phyloP scores from a whole-genome alignment of 2,113 vertebrate species.

The Steatornis caripensis region DNA sequence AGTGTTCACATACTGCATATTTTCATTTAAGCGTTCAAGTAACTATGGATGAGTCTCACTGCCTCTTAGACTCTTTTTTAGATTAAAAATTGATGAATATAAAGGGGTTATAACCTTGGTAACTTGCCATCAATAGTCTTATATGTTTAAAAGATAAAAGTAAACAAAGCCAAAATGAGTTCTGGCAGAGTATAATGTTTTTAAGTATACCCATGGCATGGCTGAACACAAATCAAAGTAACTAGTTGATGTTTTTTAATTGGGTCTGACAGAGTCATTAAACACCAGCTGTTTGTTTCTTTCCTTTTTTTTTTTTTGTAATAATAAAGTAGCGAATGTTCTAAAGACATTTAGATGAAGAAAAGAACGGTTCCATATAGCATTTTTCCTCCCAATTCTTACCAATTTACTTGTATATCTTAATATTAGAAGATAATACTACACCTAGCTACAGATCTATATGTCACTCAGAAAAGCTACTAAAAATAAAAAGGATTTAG shows the following conservation, averaged over 20 bases:
- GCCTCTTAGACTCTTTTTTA: constrained; percentile 68
- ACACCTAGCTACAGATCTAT: background rate
- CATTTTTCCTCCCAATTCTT: background rate
- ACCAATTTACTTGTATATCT: background rate
- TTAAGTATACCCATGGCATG: constrained; percentile 81
- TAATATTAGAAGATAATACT: background rate
- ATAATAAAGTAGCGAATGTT: constrained; percentile 46
- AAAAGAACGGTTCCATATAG: constrained; percentile 34
- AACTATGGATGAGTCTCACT: constrained; percentile 61
- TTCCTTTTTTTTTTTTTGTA: background rate
- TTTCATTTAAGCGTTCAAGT: constrained; percentile 56
- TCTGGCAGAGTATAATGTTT: constrained; percentile 75
- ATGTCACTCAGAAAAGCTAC: background rate
- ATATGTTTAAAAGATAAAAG: constrained; percentile 78
- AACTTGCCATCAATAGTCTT: constrained; percentile 75
- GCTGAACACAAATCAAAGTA: constrained; percentile 92
- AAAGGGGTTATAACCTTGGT: constrained; percentile 76
- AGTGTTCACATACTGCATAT: background rate
- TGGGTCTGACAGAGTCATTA: constrained; percentile 95
- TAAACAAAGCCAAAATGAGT: constrained; percentile 77
- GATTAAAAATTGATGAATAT: constrained; percentile 82
- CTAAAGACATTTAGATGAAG: constrained; percentile 26
- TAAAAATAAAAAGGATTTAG: constrained; percentile 47
- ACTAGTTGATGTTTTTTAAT: constrained; percentile 95
- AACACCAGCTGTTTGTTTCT: constrained; percentile 94